Evolutionary conservation across 1,140 invertebrate genomes (phyloP).

Genomic region (Cataglyphis hispanica): DNA sequence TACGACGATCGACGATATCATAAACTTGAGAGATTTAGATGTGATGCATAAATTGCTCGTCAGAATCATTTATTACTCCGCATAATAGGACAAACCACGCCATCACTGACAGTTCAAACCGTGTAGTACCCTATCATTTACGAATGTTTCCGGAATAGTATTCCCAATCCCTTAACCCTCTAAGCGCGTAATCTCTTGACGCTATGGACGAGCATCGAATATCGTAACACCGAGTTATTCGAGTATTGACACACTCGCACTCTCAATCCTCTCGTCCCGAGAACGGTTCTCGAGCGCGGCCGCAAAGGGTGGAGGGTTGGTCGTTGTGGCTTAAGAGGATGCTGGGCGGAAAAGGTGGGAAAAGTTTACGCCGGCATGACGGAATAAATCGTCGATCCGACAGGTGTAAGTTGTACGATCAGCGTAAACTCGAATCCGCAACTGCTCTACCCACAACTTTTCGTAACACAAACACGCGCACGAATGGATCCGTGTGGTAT

Average conservation of each 20-base stretch:
- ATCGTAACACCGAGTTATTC: constrained; percentile 51
- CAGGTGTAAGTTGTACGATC: constrained; percentile 70
- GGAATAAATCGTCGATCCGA: constrained; percentile 75
- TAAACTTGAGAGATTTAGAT: not conserved
- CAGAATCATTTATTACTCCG: constrained; percentile 1
- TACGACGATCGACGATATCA: not conserved
- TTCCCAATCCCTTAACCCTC: not conserved
- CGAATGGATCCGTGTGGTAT: not conserved
- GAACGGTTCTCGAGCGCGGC: constrained; percentile 61
- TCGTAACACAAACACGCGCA: constrained; percentile 17
- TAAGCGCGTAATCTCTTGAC: constrained; percentile 33
- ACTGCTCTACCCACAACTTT: constrained; percentile 58
- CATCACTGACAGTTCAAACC: not conserved
- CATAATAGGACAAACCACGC: not conserved
- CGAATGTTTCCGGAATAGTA: not conserved
- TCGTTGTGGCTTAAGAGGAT: not conserved
- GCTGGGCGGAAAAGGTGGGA: constrained; percentile 23
- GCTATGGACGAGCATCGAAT: constrained; percentile 39
- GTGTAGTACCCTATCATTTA: not conserved
- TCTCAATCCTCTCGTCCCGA: constrained; percentile 48
- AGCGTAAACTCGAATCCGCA: constrained; percentile 66
- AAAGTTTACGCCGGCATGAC: constrained; percentile 64
- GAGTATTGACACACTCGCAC: constrained; percentile 50
- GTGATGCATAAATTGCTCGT: not conserved
- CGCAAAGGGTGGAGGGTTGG: constrained; percentile 30